phyloP scores from a whole-genome alignment of 1,140 invertebrate species.

The Eriosoma lanigerum region DNA sequence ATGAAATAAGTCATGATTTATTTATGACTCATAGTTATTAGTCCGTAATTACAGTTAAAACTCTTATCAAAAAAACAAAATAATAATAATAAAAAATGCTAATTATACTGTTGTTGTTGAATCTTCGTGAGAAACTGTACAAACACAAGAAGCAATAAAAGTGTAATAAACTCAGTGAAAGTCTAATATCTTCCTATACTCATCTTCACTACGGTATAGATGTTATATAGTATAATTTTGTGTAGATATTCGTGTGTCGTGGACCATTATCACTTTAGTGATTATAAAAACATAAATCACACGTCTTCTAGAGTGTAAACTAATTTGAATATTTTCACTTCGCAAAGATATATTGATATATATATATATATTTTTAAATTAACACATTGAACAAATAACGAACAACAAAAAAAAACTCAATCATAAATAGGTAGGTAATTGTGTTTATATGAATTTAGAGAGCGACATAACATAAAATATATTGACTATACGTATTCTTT shows the following conservation, averaged over 20 bases:
- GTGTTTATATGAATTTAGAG: neutral
- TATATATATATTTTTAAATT: neutral
- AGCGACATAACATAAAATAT: neutral
- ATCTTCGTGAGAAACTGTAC: neutral
- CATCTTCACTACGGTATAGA: neutral
- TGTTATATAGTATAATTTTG: neutral
- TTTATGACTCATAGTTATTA: no score
- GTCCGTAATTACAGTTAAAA: no score
- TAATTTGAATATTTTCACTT: slow-evolving; percentile 4
- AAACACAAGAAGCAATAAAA: neutral
- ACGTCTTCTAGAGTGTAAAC: neutral
- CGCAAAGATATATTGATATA: neutral
- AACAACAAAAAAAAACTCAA: neutral
- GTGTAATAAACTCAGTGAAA: slow-evolving; percentile 10
- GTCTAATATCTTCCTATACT: neutral
- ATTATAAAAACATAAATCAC: neutral
- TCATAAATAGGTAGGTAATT: neutral
- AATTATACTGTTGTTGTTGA: neutral
- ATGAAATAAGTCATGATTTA: no score
- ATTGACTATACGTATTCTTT: neutral
- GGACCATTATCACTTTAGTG: neutral
- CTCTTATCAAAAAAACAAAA: no score
- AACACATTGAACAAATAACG: neutral
- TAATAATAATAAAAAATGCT: no score
- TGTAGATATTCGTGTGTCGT: neutral